Conservation (phyloP, 2,888 invertebrate genomes). For the Pseudeuparius sepicola region DNA sequence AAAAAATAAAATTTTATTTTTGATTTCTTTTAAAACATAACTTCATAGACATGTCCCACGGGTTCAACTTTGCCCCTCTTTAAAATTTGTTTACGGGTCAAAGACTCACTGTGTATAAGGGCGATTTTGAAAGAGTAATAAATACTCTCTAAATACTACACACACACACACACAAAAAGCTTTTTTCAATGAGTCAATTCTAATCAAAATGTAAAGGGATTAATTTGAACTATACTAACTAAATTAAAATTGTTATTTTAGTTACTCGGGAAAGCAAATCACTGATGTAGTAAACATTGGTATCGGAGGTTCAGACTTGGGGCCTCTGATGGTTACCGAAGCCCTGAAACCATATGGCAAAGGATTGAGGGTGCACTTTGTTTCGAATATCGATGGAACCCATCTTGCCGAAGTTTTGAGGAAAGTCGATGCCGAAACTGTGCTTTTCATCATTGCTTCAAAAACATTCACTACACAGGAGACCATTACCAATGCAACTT, state of each 20-base stretch:
- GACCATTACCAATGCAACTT: slow-evolving; percentile 97
- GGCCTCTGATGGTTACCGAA: slow-evolving; percentile 98
- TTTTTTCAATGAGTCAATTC: no score
- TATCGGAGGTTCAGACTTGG: slow-evolving; percentile 98
- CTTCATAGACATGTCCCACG: no score
- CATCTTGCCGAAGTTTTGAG: slow-evolving; percentile 91
- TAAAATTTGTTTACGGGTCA: no score
- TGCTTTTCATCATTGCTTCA: slow-evolving; percentile 96
- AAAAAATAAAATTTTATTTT: no score
- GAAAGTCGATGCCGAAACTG: slow-evolving; percentile 82
- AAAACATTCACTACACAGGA: slow-evolving; percentile 99
- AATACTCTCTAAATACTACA: no score
- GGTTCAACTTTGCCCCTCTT: no score
- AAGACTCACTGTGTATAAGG: no score
- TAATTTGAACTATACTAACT: no score
- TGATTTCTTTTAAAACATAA: no score
- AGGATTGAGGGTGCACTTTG: slow-evolving; percentile 87
- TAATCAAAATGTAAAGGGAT: no score
- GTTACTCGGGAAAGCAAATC: slow-evolving; percentile 85
- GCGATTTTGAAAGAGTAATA: no score
- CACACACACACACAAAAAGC: no score
- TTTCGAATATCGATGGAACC: slow-evolving; percentile 98
- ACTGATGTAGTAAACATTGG: slow-evolving; percentile 98
- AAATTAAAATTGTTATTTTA: slow-evolving; percentile 31
- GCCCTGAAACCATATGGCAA: slow-evolving; percentile 85